These are phyloP conservation scores for Antheraea assamensis DNA, from an alignment of 2,888 invertebrate species.

Conservation along the genomic window DNA sequence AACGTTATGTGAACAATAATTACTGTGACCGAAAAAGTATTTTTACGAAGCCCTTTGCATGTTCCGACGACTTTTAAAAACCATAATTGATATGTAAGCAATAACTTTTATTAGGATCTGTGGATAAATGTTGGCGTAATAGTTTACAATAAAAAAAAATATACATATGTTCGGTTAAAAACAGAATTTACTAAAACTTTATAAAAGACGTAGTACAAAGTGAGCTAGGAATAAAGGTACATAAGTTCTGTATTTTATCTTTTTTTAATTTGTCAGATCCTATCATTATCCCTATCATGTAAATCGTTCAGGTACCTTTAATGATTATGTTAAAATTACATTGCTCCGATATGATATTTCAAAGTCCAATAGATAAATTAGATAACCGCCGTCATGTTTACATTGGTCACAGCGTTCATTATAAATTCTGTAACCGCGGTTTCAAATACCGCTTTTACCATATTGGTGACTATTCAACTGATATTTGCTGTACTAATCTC, in stretches of 20 bases:
- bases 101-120: neutral
- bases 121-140: neutral
- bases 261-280: too few relatives aligned
- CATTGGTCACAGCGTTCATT: neutral
- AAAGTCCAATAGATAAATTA: neutral
- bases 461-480: neutral
- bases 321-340: neutral
- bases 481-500: neutral
- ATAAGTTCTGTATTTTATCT: too few relatives aligned
- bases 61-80: neutral
- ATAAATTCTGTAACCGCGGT: conserved; percentile 4
- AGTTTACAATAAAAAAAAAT: too few relatives aligned
- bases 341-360: neutral
- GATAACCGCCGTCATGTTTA: neutral
- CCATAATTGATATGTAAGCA: neutral
- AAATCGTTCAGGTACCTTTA: neutral
- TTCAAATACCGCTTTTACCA: neutral
- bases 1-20: neutral
- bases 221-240: too few relatives aligned
- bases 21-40: neutral
- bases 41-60: neutral
- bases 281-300: too few relatives aligned
- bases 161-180: too few relatives aligned
- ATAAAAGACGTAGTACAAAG: too few relatives aligned
- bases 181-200: too few relatives aligned